Evolutionary conservation across 2,888 invertebrate genomes (phyloP).

Genomic region (Eupithecia centaureata): DNA sequence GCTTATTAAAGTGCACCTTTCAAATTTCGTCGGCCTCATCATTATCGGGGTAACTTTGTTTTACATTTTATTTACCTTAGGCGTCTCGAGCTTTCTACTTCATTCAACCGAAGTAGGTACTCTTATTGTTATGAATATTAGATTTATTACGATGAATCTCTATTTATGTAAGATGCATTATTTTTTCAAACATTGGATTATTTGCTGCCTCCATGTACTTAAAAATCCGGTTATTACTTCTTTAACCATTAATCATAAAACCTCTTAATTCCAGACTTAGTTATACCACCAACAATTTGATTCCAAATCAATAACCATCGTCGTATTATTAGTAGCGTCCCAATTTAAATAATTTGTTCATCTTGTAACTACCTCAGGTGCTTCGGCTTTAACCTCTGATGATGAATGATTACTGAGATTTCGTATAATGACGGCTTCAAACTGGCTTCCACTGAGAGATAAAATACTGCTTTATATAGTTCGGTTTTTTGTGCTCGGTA

Average conservation of each 20-base stretch:
- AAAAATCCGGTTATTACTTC: conserved; percentile 17
- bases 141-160: not conserved
- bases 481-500: conserved; percentile 43
- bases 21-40: conserved; percentile 20
- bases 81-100: not conserved
- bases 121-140: not conserved
- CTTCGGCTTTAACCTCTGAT: conserved; percentile 71
- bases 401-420: conserved; percentile 82
- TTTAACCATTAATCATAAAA: conserved; percentile 37
- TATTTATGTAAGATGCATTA: not conserved
- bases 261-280: conserved; percentile 41
- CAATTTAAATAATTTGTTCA: conserved; percentile 55
- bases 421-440: conserved; percentile 73
- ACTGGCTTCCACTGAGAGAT: conserved; percentile 65
- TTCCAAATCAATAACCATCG: conserved; percentile 46
- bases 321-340: conserved; percentile 56
- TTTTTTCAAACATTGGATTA: not conserved
- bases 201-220: conserved; percentile 5
- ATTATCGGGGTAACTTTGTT: not conserved
- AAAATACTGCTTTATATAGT: conserved; percentile 51
- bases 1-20: conserved; percentile 28
- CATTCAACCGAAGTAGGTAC: not conserved
- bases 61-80: not conserved
- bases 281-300: conserved; percentile 41
- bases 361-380: conserved; percentile 67